Evolutionary conservation across 2,113 vertebrate genomes (phyloP), one percentile per base, ranked within the genome.

Genomic region (Mandrillus leucophaeus): DNA sequence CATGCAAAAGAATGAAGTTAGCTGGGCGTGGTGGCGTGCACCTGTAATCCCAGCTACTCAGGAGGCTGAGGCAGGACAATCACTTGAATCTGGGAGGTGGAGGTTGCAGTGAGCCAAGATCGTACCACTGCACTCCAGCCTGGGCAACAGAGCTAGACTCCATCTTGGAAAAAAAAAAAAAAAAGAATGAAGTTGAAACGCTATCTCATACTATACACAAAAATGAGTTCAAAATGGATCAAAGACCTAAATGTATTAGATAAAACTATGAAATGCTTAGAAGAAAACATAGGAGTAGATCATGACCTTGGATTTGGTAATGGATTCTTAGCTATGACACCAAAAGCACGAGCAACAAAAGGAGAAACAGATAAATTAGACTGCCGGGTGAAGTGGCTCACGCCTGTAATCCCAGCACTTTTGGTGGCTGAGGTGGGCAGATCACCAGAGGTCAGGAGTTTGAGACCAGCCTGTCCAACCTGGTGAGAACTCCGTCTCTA

Each of bases 331-430:
- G 61, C 27, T 84, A 73, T 66, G 52, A 92, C 52, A 88, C 32
- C 27, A 88, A 97, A 88, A 68, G 40, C 43, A 94, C 45, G 73
- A 91, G 35, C n/a, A 93, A 82, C 40, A 94, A 86, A 59, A 88
- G 5, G 35, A 75, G 32, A 68, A 68, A 68, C 35, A 61, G 61
- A 30, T 64, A 30, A 64, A 64, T 64, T 64, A 64, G 11, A 13
- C 27, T 64, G 14, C 64, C 32, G 3, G 64, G 64, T 27, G 3
- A 17, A 16, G 32, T 68, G 32, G 64, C 32, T 68, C 64, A 35
- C 5, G 6, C 64, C 64, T 68, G 64, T 68, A 68, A 68, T 68
- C 32, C 32, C 32, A 68, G 30, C 30, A 32, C 32, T 68, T 68
- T 68, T 13, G 64, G 32, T 32, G 64, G 64, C 30, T 68, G 64